A percentile compares a stretch with the other conserved stretches of the same genome.
These are phyloP conservation scores for Mycteria americana DNA, from an alignment of 2,797 vertebrate species.

Conservation along the genomic window DNA sequence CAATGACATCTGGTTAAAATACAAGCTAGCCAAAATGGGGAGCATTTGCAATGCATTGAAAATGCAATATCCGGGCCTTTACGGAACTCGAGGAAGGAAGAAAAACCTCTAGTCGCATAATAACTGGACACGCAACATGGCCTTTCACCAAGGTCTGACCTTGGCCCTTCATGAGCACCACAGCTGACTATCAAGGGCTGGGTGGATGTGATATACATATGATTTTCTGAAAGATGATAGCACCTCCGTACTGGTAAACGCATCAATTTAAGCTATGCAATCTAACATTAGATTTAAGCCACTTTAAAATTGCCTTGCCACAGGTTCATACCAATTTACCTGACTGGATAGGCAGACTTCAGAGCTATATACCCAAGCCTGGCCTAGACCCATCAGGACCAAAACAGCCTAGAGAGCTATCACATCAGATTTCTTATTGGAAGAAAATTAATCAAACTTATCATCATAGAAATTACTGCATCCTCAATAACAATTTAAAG, in stretches of 20 bases:
- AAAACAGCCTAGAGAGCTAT: not conserved
- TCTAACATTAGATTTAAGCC: not conserved
- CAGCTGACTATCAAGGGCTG: not conserved
- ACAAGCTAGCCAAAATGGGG: not conserved
- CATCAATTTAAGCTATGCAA: not conserved
- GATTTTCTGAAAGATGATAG: not conserved
- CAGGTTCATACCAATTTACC: not conserved
- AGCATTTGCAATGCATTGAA: not conserved
- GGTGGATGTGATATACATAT: accelerated
- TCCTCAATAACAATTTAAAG: constrained; percentile 3
- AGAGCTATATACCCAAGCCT: not conserved
- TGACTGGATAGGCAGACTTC: not conserved
- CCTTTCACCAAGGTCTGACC: not conserved
- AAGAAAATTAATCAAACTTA: constrained; percentile 21
- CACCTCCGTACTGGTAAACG: not conserved
- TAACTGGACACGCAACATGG: not conserved
- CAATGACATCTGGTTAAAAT: not conserved
- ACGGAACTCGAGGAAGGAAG: not conserved
- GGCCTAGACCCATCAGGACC: not conserved
- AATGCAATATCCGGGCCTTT: not conserved
- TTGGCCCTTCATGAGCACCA: not conserved
- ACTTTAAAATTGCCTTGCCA: not conserved
- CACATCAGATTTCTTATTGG: not conserved
- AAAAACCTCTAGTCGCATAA: not conserved
- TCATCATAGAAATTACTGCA: constrained; percentile 2